Evolutionary conservation across 2,888 invertebrate species (phyloP).

Genomic region (Eupithecia exiguata): DNA sequence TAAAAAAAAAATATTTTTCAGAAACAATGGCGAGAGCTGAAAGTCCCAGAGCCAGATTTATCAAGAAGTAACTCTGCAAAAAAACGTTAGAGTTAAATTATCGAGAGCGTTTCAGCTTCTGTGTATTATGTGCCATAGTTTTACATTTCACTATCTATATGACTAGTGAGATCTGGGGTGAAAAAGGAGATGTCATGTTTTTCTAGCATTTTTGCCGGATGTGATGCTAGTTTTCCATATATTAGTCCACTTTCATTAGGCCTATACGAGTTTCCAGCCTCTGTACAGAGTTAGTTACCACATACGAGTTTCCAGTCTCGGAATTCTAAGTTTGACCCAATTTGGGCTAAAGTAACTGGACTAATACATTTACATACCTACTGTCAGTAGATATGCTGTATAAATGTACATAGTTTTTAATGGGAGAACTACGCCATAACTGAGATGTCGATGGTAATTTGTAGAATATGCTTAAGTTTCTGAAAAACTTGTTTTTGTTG

Average conservation of each 20-base stretch:
- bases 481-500: not conserved
- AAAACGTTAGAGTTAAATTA: slow-evolving; percentile 18
- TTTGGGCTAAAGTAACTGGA: no score
- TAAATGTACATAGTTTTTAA: not conserved
- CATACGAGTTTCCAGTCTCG: no score
- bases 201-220: not conserved
- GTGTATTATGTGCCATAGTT: slow-evolving; percentile 38
- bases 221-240: not conserved
- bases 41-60: slow-evolving; percentile 69
- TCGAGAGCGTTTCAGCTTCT: not conserved
- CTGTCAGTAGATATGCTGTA: not conserved
- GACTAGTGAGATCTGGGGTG: not conserved
- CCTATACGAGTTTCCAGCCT: no score
- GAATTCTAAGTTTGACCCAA: no score
- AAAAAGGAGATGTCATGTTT: not conserved
- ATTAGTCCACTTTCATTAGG: no score
- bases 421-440: not conserved
- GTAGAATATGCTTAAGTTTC: not conserved
- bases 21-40: slow-evolving; percentile 79
- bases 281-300: no score
- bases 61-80: slow-evolving; percentile 39
- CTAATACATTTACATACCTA: not conserved
- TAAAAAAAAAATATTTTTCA: slow-evolving; percentile 43
- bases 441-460: not conserved
- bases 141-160: not conserved